Percentiles rank a stretch among this genome's conserved stretches.
phyloP scores from a whole-genome alignment of 1,140 invertebrate genomes.

The Lanistes nyassanus region DNA sequence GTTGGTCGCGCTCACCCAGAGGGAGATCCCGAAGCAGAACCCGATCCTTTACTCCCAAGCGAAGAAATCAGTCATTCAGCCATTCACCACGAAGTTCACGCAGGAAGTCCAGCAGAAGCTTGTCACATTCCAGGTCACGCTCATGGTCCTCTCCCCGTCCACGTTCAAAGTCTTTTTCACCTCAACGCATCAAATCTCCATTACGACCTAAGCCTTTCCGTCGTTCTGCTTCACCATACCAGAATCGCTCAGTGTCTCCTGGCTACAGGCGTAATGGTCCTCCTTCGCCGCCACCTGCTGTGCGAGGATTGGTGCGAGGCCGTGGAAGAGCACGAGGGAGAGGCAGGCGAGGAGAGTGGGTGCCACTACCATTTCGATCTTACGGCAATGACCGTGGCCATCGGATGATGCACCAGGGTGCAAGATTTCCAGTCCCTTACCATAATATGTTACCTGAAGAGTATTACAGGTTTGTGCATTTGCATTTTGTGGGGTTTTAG shows the following conservation, averaged over 20 bases:
- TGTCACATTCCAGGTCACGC: constrained; percentile 29
- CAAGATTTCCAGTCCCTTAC: neutral
- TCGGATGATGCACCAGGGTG: neutral
- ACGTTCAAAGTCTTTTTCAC: constrained; percentile 16
- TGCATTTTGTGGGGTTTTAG: no score
- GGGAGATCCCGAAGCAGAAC: constrained; percentile 33
- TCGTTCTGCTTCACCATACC: constrained; percentile 5
- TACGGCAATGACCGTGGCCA: constrained; percentile 4
- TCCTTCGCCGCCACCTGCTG: constrained; percentile 64
- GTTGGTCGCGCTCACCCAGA: constrained; percentile 29
- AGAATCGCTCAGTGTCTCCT: constrained; percentile 19
- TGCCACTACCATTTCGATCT: constrained; percentile 5
- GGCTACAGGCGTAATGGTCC: constrained; percentile 57
- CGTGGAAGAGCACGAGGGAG: constrained; percentile 50
- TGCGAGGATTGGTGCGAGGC: constrained; percentile 28
- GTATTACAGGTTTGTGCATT: neutral
- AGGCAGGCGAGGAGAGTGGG: constrained; percentile 20
- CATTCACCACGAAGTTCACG: constrained; percentile 33
- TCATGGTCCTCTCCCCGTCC: constrained; percentile 29
- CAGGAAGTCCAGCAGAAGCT: constrained; percentile 22
- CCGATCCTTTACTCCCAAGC: constrained; percentile 49
- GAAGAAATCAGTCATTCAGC: constrained; percentile 46
- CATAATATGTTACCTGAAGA: constrained; percentile 5
- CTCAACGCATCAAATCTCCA: constrained; percentile 33
- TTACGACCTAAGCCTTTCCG: constrained; percentile 27